These are phyloP conservation scores for Cybosia mesomella DNA, from an alignment of 2,888 invertebrate genomes.

Conservation along the genomic window DNA sequence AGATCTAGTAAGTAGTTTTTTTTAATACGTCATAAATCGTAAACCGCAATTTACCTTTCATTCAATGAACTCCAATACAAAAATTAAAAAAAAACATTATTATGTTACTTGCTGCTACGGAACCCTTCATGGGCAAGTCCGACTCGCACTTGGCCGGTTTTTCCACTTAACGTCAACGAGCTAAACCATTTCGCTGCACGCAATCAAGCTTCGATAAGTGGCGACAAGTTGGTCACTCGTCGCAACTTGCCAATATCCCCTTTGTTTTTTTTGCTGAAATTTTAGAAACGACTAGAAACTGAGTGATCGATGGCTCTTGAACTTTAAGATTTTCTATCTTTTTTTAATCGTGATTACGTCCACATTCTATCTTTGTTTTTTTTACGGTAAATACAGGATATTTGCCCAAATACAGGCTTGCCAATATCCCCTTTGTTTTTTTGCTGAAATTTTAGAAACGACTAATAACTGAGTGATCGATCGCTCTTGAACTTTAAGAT, in stretches of 20 bases:
- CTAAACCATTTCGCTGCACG: not conserved
- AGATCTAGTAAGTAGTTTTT: too few relatives aligned
- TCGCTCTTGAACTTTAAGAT: not conserved
- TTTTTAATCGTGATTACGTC: too few relatives aligned
- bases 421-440: not conserved
- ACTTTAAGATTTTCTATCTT: not conserved
- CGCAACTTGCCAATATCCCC: not conserved
- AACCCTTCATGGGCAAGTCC: too few relatives aligned
- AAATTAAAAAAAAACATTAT: too few relatives aligned
- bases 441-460: not conserved
- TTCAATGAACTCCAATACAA: too few relatives aligned
- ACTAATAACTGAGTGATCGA: not conserved
- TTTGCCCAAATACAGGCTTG: too few relatives aligned
- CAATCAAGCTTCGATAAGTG: constrained; percentile 8
- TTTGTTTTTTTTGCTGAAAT: not conserved
- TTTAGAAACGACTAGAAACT: not conserved
- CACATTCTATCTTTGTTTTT: not conserved
- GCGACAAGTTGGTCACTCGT: not conserved
- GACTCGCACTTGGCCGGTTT: not conserved
- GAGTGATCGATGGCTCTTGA: not conserved
- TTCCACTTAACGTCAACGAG: not conserved
- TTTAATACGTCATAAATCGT: too few relatives aligned
- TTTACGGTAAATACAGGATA: too few relatives aligned
- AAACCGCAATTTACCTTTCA: too few relatives aligned
- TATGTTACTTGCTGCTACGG: too few relatives aligned